Base-by-base conservation (phyloP, 1,140 invertebrate species). In the Drosophila ogumai region DNA sequence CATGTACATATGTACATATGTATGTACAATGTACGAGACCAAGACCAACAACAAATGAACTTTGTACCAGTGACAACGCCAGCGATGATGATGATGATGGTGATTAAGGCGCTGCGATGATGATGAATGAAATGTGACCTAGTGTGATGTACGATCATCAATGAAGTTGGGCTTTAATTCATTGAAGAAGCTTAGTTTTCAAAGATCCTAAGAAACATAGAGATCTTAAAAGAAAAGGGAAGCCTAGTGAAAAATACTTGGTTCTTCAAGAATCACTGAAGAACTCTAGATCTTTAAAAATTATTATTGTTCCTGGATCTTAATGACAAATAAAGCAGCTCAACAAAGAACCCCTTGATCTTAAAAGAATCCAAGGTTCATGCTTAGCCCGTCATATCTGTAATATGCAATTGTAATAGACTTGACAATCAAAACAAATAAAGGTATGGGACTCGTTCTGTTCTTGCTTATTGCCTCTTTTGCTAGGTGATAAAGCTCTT, bases 1-100 rank as follows among this genome's bases (percentile, higher is more conserved):
- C 40, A 78, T 69, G 75, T 60, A 46, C 31, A 52, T 58, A 78
- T 69, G 75, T 60, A 46, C 31, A 52, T 58, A 57, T 36, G 9
- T 52, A 60, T 61, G 52, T 61, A 50, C 64, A 55, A 63, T 79
- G 58, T 68, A 79, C 71, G 65, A 54, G 59, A 58, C 63, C 36
- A 84, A 82, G 57, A 78, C 28, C 28, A 50, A 78, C 47, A 76
- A 78, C 59, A 78, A 82, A 59, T 82, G 82, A 90, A 88, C 85
- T 88, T 90, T 88, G 85, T 81, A 86, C 82, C 74, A 88, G 71
- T 76, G 84, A 87, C 82, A 87, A 69, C 38, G 54, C 41, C 47
- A 66, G 19, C 31, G 19, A 36, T 46, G 59, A 60, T 41, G 40
- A 71, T 59, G 63, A 61, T 67, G 17, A 63, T 55, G 38, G 57